Conservation (phyloP, 2,888 invertebrate species). For the Synanthedon vespiformis region DNA sequence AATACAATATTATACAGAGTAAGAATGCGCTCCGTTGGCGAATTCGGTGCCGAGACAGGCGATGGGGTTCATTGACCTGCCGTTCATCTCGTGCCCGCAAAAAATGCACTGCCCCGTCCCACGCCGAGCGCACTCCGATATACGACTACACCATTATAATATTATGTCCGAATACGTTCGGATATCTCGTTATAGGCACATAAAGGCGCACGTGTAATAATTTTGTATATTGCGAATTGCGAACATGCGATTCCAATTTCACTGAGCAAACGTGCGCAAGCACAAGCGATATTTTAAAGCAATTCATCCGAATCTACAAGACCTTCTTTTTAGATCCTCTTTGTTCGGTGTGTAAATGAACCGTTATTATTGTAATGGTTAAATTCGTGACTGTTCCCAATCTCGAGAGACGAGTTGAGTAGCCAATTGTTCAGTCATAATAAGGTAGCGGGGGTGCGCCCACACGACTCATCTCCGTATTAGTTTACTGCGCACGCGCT, state of each 20-base stretch:
- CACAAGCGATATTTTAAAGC: no score
- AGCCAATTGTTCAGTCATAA: constrained; percentile 44
- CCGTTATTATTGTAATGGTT: constrained; percentile 6
- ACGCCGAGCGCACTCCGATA: constrained; percentile 54
- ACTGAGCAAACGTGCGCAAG: no score
- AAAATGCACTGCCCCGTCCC: constrained; percentile 67
- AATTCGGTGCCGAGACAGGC: constrained; percentile 55
- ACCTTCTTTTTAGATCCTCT: not conserved
- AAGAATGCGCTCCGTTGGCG: constrained; percentile 53
- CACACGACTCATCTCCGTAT: constrained; percentile 58
- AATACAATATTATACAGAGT: no score
- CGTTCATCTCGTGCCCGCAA: constrained; percentile 61
- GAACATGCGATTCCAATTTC: no score
- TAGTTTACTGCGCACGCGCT: constrained; percentile 58
- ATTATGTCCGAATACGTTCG: constrained; percentile 30
- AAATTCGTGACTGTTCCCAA: constrained; percentile 7
- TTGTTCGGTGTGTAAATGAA: constrained; percentile 3
- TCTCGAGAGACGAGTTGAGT: constrained; percentile 8
- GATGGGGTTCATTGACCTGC: constrained; percentile 52
- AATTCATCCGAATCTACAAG: no score
- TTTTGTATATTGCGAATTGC: constrained; percentile 13
- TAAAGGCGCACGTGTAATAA: constrained; percentile 45
- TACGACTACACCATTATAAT: constrained; percentile 33
- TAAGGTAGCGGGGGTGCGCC: constrained; percentile 55
- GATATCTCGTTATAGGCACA: constrained; percentile 28